Conservation (phyloP, 2,888 invertebrate species). For the Coleophora deauratella region DNA sequence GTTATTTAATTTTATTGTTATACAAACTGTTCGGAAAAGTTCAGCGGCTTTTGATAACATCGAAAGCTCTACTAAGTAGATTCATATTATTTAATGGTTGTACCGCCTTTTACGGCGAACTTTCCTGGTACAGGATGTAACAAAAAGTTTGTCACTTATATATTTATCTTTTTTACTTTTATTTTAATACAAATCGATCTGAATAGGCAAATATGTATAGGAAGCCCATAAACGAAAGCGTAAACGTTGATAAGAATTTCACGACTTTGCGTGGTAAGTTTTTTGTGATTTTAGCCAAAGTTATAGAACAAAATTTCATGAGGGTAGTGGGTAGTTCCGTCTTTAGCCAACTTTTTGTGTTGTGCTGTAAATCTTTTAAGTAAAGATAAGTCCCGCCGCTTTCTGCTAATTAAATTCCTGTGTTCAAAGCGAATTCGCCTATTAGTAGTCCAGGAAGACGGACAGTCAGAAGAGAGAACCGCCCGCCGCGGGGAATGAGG, state of each 20-base stretch:
- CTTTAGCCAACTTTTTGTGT: too few species aligned
- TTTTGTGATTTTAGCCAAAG: too few species aligned
- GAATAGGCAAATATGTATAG: too few species aligned
- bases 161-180: too few species aligned
- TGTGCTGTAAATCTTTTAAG: too few species aligned
- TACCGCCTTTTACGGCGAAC: background rate
- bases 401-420: slow-evolving; percentile 17
- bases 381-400: slow-evolving; percentile 3
- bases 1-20: slow-evolving; percentile 48
- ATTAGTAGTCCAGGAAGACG: slow-evolving; percentile 21
- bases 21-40: slow-evolving; percentile 44
- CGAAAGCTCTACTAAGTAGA: slow-evolving; percentile 2
- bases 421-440: slow-evolving; percentile 18
- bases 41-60: slow-evolving; percentile 35
- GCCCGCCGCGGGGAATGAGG: slow-evolving; percentile 39
- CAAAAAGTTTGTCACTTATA: too few species aligned
- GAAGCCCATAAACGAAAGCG: too few species aligned
- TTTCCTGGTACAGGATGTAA: background rate
- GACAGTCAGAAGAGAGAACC: slow-evolving; percentile 30
- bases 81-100: background rate
- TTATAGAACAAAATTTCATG: too few species aligned
- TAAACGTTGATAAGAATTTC: too few species aligned
- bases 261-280: too few species aligned
- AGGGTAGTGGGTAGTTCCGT: too few species aligned
- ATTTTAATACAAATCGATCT: too few species aligned